These are phyloP conservation scores for Drosophila varians DNA, from an alignment of 1,140 invertebrate species.

Conservation along the genomic window DNA sequence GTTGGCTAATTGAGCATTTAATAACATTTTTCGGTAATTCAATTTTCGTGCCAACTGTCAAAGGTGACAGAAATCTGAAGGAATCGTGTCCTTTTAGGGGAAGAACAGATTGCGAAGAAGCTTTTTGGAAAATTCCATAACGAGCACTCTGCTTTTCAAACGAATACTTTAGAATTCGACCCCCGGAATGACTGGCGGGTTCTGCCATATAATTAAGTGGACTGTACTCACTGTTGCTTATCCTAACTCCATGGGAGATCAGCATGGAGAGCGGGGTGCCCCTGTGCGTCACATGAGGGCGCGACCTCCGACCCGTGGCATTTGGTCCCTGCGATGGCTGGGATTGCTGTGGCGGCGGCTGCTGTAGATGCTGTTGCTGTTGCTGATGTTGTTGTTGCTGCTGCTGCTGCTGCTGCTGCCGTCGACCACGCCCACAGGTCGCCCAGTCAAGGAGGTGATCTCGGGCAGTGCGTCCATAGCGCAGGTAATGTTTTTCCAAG, in stretches of 20 bases:
- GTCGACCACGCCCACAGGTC: slow-evolving; percentile 66
- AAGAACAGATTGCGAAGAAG: neutral
- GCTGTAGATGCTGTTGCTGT: slow-evolving; percentile 34
- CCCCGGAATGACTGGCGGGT: slow-evolving; percentile 46
- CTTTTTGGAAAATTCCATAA: neutral
- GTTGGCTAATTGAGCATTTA: slow-evolving; percentile 62
- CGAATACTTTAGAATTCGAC: neutral
- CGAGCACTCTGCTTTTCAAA: neutral
- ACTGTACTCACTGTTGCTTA: slow-evolving; percentile 89
- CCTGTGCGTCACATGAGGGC: slow-evolving; percentile 83
- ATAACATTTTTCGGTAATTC: slow-evolving; percentile 48
- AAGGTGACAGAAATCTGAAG: slow-evolving; percentile 7
- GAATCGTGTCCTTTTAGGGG: slow-evolving; percentile 9
- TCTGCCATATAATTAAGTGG: slow-evolving; percentile 11
- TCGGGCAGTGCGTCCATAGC: slow-evolving; percentile 88
- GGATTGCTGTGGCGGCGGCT: slow-evolving; percentile 11
- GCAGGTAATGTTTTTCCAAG: slow-evolving; percentile 89
- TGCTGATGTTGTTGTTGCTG: slow-evolving; percentile 34
- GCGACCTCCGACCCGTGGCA: slow-evolving; percentile 52
- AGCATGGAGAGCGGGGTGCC: slow-evolving; percentile 89
- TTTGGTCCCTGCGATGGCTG: slow-evolving; percentile 48
- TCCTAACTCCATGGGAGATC: slow-evolving; percentile 89
- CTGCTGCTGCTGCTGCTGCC: slow-evolving; percentile 51
- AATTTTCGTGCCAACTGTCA: slow-evolving; percentile 13
- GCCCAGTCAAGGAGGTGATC: slow-evolving; percentile 88